These are phyloP conservation scores for Entomobrya proxima DNA, from an alignment of 2,888 invertebrate genomes.

Conservation along the genomic window DNA sequence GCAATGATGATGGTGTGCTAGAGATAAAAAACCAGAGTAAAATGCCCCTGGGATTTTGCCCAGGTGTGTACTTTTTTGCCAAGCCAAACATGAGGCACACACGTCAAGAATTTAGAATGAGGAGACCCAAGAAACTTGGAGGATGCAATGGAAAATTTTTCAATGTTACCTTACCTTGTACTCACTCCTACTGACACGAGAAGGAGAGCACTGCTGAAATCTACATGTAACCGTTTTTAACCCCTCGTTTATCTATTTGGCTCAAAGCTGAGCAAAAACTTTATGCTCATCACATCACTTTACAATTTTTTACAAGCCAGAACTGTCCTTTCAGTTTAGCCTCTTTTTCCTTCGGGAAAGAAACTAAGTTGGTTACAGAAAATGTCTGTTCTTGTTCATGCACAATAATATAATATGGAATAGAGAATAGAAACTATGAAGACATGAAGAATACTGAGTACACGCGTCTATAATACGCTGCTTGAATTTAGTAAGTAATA, in stretches of 20 bases:
- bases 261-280: no score
- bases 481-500: conserved; percentile 14
- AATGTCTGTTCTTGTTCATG: not conserved
- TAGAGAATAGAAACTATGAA: no score
- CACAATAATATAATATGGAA: no score
- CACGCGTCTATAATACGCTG: not conserved
- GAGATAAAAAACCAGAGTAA: not conserved
- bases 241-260: not conserved
- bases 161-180: conserved; percentile 17
- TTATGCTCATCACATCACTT: not conserved
- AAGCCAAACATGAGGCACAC: not conserved
- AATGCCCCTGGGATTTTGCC: conserved; percentile 23
- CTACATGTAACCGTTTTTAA: not conserved
- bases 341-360: not conserved
- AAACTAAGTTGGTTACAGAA: no score
- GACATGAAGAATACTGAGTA: no score
- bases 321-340: not conserved
- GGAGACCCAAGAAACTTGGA: conserved; percentile 10
- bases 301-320: not conserved
- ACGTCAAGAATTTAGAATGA: not conserved
- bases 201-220: not conserved
- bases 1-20: not conserved
- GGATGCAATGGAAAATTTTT: not conserved
- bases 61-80: conserved; percentile 6
- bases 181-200: conserved; percentile 15